Base-by-base conservation (phyloP, 2,113 vertebrate genomes). In the Phocoena phocoena region DNA sequence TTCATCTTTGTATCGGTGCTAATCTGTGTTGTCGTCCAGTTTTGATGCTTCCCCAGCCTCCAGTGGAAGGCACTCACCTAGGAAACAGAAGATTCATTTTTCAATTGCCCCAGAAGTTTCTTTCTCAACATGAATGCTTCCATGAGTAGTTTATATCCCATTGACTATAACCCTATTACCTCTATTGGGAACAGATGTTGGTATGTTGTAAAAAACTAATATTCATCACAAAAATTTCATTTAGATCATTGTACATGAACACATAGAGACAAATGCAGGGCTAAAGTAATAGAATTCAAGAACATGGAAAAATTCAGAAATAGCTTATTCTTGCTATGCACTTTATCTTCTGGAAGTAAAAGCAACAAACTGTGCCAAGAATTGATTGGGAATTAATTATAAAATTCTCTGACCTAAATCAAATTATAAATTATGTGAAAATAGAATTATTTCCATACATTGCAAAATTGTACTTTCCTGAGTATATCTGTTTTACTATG, bases 301-400 rank as follows among this genome's bases (percentile, higher is more conserved):
- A 87, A 62, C 60, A 67, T 13, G 41, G 38, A 38, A 60, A 65
- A 96, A 81, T 38, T 97, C 76, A 82, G n/a, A 97, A 97, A 74
- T 55, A 96, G 92, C 53, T 95, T 90, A 87, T 79, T 96, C 53
- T 93, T 95, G 20, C 68, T 74, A 63, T 93, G 65, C 44, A n/a
- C 50, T 96, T 96, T 93, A 93, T 79, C 44, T 95, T 92, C 53
- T 88, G 81, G 55, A 97, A 95, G 73, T 63, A 95, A 77, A 88
- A 92, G 81, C 41, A 92, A 76, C 41, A 81, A 84, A 82, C 85
- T 77, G 80, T 82, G 84, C 91, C 96, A 94, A 97, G 91, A 83
- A 90, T 84, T 96, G 93, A 95, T 90, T 91, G 88, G 31, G 11
- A 96, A 94, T 97, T 93, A 88, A 97, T 96, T 97, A 87, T 77